Percentiles rank a stretch among this genome's conserved stretches.
These are phyloP conservation scores for Brenthis hecate DNA, from an alignment of 2,888 invertebrate genomes.

Conservation along the genomic window DNA sequence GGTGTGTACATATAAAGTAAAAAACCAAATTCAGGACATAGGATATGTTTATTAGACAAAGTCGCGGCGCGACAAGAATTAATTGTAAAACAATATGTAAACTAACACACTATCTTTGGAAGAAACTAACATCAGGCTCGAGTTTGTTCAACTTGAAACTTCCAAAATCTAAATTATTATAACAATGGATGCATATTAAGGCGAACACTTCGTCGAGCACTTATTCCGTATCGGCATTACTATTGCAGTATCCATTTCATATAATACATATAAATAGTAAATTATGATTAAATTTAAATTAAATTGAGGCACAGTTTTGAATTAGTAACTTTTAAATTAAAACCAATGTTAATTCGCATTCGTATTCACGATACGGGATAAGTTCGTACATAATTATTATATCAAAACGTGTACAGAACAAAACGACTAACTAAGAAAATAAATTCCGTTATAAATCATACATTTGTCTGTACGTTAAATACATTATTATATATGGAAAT, in stretches of 20 bases:
- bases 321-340: too few relatives aligned
- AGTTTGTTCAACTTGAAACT: slow-evolving; percentile 51
- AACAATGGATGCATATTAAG: slow-evolving; percentile 48
- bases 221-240: slow-evolving; percentile 1
- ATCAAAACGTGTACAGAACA: background rate
- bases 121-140: slow-evolving; percentile 67
- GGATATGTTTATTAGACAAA: slow-evolving; percentile 81
- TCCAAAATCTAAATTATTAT: slow-evolving; percentile 52
- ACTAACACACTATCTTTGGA: slow-evolving; percentile 79
- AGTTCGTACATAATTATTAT: background rate
- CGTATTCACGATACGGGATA: too few relatives aligned
- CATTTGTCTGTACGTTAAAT: slow-evolving; percentile 15
- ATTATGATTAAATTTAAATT: too few relatives aligned
- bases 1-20: slow-evolving; percentile 34
- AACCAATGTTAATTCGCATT: too few relatives aligned
- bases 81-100: slow-evolving; percentile 65
- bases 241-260: too few relatives aligned
- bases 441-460: slow-evolving; percentile 11
- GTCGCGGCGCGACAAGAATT: slow-evolving; percentile 62
- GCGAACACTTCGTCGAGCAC: slow-evolving; percentile 42
- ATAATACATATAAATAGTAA: too few relatives aligned
- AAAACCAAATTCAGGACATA: slow-evolving; percentile 66
- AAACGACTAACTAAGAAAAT: slow-evolving; percentile 5
- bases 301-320: too few relatives aligned
- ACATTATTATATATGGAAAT: slow-evolving; percentile 5